Evolutionary conservation across 2,888 invertebrate genomes (phyloP), one percentile per base, ranked within the genome.

Genomic region (Chaetoderma sp.): DNA sequence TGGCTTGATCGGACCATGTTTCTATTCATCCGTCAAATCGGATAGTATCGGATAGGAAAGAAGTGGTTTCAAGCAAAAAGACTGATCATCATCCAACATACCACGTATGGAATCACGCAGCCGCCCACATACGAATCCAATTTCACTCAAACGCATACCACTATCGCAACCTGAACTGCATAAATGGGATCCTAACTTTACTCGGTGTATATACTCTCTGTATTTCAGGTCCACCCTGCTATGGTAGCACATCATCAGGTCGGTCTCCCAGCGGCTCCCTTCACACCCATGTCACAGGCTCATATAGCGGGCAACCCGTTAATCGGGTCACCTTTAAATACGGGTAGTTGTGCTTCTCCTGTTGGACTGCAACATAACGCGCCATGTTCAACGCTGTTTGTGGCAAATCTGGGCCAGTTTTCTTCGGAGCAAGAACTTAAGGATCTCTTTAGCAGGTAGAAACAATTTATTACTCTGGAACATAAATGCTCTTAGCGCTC

Each of bases 371-470:
- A 91, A 79, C 90, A 81, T 90, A 78, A 79, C 70, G 71, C 79
- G 39, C 96, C 96, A 79, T 97, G 96, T 90, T 96, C 96, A 82
- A 98, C 98, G 78, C 92, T 98, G 78, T 98, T 98, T 90, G 97
- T 98, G 86, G 98, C 98, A 85, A 98, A 98, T 89, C 91, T 98
- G 85, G 97, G 98, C 78, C 95, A 95, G 88, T 96, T 95, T 88
- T 96, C 97, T 83, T 96, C 95, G 78, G 98, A 98, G 89, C 97
- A 98, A 86, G 98, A 98, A 88, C 92, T 98, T 79, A 97, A 97
- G 90, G 96, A 97, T 89, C 93, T 98, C 86, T 97, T 98, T 89
- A 94, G 94, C 91, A 96, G 96, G 96, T 97, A 88, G 89, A 90
- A 63, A 52, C 32, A 13, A 13, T 10, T n/a, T 13, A 10, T 36